Evolutionary conservation across 2,888 invertebrate genomes (phyloP).

Genomic region (Noctua fimbriata): DNA sequence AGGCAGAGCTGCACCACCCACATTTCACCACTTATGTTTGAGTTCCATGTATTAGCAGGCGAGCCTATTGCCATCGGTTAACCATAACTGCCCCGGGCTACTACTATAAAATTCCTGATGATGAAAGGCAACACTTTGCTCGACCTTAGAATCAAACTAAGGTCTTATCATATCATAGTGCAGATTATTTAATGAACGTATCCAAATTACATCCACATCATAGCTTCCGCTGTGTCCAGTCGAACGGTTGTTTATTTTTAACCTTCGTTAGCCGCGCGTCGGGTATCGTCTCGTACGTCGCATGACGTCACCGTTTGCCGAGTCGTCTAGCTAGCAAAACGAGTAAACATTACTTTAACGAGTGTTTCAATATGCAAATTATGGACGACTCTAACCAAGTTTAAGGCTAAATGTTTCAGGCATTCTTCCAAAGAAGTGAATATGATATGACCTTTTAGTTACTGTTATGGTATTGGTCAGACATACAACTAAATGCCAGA

Average conservation of each 20-base stretch:
- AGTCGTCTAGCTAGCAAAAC: constrained; percentile 1
- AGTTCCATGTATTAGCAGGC: background rate
- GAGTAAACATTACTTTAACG: background rate
- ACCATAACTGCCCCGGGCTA: background rate
- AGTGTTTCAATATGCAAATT: constrained; percentile 3
- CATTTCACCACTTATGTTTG: background rate
- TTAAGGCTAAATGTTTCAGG: background rate
- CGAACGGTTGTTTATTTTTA: constrained; percentile 34
- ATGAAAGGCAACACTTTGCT: background rate
- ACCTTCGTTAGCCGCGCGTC: constrained; percentile 21
- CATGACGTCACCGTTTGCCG: constrained; percentile 9
- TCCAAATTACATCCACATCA: background rate
- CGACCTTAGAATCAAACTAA: background rate
- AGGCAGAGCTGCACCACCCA: background rate
- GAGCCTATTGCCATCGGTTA: background rate
- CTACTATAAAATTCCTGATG: background rate
- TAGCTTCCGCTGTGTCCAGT: background rate
- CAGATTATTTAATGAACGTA: background rate
- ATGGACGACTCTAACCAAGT: background rate
- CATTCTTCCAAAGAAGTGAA: background rate
- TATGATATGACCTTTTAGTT: background rate
- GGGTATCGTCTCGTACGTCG: background rate
- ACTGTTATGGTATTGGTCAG: background rate
- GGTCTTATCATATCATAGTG: background rate
- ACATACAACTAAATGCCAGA: constrained; percentile 9